Base-by-base conservation (phyloP, 2,797 vertebrate species). In the Malacoctenus gilli region DNA sequence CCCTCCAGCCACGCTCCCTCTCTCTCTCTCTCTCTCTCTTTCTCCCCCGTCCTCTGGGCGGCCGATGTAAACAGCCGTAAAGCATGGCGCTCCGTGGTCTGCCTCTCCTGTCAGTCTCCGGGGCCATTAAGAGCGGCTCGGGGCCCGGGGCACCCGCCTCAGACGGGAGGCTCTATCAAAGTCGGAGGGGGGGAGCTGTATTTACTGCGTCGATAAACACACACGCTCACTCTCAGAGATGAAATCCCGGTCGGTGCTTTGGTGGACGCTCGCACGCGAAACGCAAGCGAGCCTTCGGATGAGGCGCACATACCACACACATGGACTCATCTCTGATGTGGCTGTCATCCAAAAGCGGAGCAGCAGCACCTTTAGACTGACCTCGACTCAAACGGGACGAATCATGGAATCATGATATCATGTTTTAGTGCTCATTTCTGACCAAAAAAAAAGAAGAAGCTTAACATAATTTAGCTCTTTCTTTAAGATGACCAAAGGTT, bases 51-150 rank as follows among this genome's bases (percentile, higher is more conserved):
- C 69, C 78, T 65, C 63, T 34, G 71, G 71, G 75, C 68, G 79
- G 72, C 74, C 79, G 81, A 77, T 77, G 83, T 91, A 91, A 91
- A 92, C 87, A 92, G 85, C 80, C 68, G 66, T 92, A 91, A 92
- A 91, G 75, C 80, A 87, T 41, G 49, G 63, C 28, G 53, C 22
- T 76, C 59, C 62, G 68, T 36, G 46, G 65, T n/a, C 68, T 68
- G 78, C 57, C 81, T 72, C 57, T 51, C 32, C 55, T 58, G 65
- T 82, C 71, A 52, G 78, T 72, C 80, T 77, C 52, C 7, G 34
- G 61, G 65, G 43, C 84, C 79, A 86, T 87, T 87, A 86, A 72
- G 79, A 72, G 77, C 19, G 22, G 57, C 71, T 61, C 21, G 15
- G 62, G 72, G 62, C 65, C 63, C n/a, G 2, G 47, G 49, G 61